Evolutionary conservation across 92 coral and sea anemone genomes (phyloP).

Genomic region (Palythoa heliodiscus): DNA sequence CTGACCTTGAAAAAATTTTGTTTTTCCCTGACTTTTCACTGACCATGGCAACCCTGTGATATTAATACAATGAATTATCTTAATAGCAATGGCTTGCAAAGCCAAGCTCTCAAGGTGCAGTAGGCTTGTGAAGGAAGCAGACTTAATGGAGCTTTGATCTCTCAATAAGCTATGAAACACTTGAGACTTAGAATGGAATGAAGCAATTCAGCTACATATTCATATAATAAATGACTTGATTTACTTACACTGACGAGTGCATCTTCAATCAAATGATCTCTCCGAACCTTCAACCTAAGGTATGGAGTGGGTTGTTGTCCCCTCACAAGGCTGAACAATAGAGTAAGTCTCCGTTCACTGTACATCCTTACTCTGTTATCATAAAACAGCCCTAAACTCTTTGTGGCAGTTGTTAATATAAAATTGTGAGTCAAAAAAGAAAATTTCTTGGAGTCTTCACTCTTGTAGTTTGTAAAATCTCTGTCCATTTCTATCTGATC

Average conservation of each 20-base stretch:
- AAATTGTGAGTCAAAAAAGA: constrained; percentile 79
- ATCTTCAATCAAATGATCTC: constrained; percentile 95
- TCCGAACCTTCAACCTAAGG: constrained; percentile 86
- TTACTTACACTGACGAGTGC: constrained; percentile 97
- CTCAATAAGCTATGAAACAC: not conserved
- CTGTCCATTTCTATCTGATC: constrained; percentile 84
- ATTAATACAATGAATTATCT: too few relatives aligned
- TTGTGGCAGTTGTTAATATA: constrained; percentile 89
- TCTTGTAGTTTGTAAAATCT: constrained; percentile 78
- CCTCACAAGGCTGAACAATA: constrained; percentile 89
- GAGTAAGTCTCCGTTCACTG: constrained; percentile 91
- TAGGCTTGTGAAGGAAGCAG: too few relatives aligned
- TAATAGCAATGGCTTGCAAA: too few relatives aligned
- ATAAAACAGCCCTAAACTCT: constrained; percentile 89
- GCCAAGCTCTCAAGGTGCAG: too few relatives aligned
- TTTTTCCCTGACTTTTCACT: too few relatives aligned
- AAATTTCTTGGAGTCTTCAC: constrained; percentile 67
- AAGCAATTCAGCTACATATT: not conserved
- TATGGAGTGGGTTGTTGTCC: constrained; percentile 94
- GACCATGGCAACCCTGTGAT: too few relatives aligned
- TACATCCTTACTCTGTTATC: constrained; percentile 99
- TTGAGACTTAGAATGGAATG: too few relatives aligned
- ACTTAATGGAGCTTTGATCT: too few relatives aligned
- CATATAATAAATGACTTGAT: not conserved
- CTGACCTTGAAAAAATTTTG: too few relatives aligned